Evolutionary conservation across 1,140 invertebrate species (phyloP).

Genomic region (Subanguina moxae): DNA sequence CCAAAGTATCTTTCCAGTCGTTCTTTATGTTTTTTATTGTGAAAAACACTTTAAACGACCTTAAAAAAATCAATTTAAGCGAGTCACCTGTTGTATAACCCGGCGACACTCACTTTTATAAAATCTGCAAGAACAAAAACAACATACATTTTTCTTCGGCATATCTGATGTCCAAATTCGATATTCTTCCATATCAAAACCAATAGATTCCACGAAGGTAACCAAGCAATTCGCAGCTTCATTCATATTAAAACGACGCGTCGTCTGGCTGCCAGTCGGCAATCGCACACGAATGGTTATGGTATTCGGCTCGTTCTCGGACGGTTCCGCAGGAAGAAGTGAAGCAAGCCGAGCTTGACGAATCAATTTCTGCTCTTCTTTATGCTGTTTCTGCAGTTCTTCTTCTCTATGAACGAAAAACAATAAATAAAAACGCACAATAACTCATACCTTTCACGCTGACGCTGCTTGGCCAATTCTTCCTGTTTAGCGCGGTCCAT

Average conservation of each 20-base stretch:
- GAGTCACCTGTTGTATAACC: neutral
- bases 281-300: conserved; percentile 40
- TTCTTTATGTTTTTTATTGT: neutral
- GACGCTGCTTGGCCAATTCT: conserved; percentile 15
- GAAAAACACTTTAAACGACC: too few relatives aligned
- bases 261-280: conserved; percentile 26
- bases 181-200: conserved; percentile 28
- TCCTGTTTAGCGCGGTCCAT: conserved; percentile 34
- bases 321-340: conserved; percentile 34
- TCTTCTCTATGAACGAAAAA: conserved; percentile 16
- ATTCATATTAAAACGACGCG: conserved; percentile 34
- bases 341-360: conserved; percentile 19
- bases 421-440: neutral
- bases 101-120: neutral
- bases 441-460: conserved; percentile 29
- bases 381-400: conserved; percentile 10
- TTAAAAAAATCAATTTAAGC: too few relatives aligned
- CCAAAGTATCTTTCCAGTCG: neutral
- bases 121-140: neutral
- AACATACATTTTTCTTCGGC: conserved; percentile 35
- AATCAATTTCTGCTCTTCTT: conserved; percentile 10
- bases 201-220: conserved; percentile 37
- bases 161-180: conserved; percentile 40
- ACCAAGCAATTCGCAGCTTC: conserved; percentile 31
- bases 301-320: conserved; percentile 14